phyloP scores from a whole-genome alignment of 2,113 vertebrate species.

The Catagonus wagneri region DNA sequence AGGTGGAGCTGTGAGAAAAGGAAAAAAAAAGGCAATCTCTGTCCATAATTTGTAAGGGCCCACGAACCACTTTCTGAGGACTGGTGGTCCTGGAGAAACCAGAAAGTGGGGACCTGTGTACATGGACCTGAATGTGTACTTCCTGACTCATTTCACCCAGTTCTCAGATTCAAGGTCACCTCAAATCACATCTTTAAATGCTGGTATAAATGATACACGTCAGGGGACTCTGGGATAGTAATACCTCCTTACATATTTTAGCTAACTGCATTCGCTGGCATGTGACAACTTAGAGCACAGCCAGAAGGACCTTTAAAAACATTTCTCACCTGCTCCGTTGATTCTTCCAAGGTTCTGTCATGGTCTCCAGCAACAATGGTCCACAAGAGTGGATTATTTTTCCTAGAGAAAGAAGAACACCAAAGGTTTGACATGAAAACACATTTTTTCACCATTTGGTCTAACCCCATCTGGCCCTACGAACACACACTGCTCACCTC shows the following conservation, averaged over 20 bases:
- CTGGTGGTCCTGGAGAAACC: not conserved
- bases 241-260: not conserved
- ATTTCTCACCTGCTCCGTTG: not conserved
- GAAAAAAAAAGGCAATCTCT: not conserved
- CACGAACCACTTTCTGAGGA: not conserved
- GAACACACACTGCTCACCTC: not conserved
- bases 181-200: not conserved
- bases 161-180: not conserved
- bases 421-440: not conserved
- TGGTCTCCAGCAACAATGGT: not conserved
- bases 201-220: not conserved
- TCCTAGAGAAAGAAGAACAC: conserved; percentile 3
- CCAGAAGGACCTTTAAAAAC: not conserved
- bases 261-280: not conserved
- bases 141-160: not conserved
- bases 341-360: not conserved
- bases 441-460: not conserved
- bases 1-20: too few species aligned
- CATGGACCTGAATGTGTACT: not conserved
- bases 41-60: not conserved
- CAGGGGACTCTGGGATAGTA: not conserved
- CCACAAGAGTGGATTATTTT: not conserved
- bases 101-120: not conserved
- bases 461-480: not conserved
- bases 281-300: not conserved